These are phyloP conservation scores for Heteractis magnifica DNA, from an alignment of 92 coral and sea anemone genomes.

Conservation along the genomic window DNA sequence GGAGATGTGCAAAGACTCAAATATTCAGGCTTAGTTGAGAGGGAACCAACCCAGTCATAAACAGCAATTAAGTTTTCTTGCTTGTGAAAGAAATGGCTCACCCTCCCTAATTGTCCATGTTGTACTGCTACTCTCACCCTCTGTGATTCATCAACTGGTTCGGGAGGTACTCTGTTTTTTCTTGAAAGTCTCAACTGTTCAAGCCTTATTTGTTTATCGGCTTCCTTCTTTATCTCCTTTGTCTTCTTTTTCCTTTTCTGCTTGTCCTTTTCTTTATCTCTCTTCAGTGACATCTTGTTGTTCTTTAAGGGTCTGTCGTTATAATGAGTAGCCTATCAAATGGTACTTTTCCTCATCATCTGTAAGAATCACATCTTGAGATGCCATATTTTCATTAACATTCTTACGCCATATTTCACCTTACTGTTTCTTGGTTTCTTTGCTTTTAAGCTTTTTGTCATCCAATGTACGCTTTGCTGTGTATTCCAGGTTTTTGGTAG, in stretches of 20 bases:
- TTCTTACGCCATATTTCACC: no score
- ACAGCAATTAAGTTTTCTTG: neutral
- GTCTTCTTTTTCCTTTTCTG: neutral
- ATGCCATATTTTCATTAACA: no score
- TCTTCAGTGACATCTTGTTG: constrained; percentile 3
- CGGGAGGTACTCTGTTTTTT: constrained; percentile 3
- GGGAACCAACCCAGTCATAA: constrained; percentile 14
- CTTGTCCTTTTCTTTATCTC: neutral
- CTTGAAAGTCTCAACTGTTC: neutral
- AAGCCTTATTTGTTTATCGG: neutral
- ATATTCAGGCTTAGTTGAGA: constrained; percentile 3
- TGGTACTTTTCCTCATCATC: neutral
- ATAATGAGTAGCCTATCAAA: neutral
- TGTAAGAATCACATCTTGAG: no score
- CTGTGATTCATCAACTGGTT: constrained; percentile 2
- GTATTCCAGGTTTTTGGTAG: no score
- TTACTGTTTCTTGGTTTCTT: no score
- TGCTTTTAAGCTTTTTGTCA: no score
- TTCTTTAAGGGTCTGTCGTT: neutral
- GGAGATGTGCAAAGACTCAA: neutral
- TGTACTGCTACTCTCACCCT: constrained; percentile 15
- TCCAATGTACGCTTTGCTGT: no score
- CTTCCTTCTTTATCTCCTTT: neutral
- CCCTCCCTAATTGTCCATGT: neutral
- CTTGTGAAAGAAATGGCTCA: constrained; percentile 10